These are phyloP conservation scores for Drosophila prosaltans DNA, from an alignment of 1,140 invertebrate genomes.

Conservation along the genomic window DNA sequence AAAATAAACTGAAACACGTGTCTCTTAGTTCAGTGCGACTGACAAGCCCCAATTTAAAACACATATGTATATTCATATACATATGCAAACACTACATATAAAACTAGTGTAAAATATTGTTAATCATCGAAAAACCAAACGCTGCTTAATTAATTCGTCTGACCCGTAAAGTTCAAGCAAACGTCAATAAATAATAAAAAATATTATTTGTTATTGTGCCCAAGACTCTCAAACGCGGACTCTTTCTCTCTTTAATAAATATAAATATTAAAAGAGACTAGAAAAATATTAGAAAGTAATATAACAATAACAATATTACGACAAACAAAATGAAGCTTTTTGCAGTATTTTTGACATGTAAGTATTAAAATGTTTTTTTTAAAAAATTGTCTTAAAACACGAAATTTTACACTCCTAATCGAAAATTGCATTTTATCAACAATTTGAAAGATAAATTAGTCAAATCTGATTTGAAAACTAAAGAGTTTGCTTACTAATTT, in stretches of 20 bases:
- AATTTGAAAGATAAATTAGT: too few relatives aligned
- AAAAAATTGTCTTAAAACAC: not conserved
- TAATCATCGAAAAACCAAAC: constrained; percentile 53
- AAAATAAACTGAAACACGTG: constrained; percentile 50
- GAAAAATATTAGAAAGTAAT: constrained; percentile 17
- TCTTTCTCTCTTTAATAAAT: constrained; percentile 2
- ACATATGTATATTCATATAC: constrained; percentile 19
- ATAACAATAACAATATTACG: constrained; percentile 13
- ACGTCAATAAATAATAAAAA: constrained; percentile 48
- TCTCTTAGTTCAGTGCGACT: constrained; percentile 58
- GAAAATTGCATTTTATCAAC: too few relatives aligned
- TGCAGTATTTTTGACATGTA: constrained; percentile 75
- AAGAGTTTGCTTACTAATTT: too few relatives aligned
- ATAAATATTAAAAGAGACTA: not conserved
- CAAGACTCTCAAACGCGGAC: not conserved
- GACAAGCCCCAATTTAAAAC: constrained; percentile 58
- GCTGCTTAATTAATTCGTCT: constrained; percentile 61
- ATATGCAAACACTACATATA: constrained; percentile 35
- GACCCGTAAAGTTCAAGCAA: constrained; percentile 61
- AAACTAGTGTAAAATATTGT: constrained; percentile 59
- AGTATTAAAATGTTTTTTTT: constrained; percentile 26
- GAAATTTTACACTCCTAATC: too few relatives aligned
- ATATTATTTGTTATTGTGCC: constrained; percentile 41
- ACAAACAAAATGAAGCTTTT: constrained; percentile 74
- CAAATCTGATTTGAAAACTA: too few relatives aligned